Evolutionary conservation across 2,797 vertebrate genomes (phyloP).

Genomic region (Pristis pectinata): DNA sequence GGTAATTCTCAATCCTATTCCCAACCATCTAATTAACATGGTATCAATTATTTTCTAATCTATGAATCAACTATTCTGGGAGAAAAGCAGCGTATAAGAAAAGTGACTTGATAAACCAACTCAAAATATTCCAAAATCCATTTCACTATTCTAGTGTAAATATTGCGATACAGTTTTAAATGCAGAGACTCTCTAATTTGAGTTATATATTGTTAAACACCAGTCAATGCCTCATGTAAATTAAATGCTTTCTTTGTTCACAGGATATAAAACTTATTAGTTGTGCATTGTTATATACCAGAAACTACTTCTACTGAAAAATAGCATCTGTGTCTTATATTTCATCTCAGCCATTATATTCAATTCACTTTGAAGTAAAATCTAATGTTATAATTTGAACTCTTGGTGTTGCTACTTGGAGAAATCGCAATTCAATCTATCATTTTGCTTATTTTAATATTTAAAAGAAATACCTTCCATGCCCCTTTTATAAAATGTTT

Average conservation of each 20-base stretch:
- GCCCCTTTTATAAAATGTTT: neutral
- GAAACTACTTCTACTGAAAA: neutral
- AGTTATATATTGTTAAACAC: neutral
- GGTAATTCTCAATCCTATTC: too few species aligned
- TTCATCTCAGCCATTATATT: neutral
- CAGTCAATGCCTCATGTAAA: neutral
- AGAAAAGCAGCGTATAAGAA: too few species aligned
- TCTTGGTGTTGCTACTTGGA: neutral
- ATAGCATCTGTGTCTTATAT: neutral
- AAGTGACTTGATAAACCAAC: too few species aligned
- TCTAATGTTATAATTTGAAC: neutral
- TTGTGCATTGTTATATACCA: neutral
- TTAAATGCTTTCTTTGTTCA: neutral
- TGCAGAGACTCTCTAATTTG: neutral
- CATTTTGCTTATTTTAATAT: neutral
- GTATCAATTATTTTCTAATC: too few species aligned
- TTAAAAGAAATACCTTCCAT: neutral
- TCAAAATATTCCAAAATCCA: too few species aligned
- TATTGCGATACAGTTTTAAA: neutral
- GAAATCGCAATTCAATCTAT: neutral
- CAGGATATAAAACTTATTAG: neutral
- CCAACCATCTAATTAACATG: too few species aligned
- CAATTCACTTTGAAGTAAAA: neutral
- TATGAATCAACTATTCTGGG: too few species aligned
- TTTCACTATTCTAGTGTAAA: neutral